Percentiles rank a stretch among this genome's conserved stretches.
Evolutionary conservation across 2,888 invertebrate genomes (phyloP).

Genomic region (Azorinus chamasolen): DNA sequence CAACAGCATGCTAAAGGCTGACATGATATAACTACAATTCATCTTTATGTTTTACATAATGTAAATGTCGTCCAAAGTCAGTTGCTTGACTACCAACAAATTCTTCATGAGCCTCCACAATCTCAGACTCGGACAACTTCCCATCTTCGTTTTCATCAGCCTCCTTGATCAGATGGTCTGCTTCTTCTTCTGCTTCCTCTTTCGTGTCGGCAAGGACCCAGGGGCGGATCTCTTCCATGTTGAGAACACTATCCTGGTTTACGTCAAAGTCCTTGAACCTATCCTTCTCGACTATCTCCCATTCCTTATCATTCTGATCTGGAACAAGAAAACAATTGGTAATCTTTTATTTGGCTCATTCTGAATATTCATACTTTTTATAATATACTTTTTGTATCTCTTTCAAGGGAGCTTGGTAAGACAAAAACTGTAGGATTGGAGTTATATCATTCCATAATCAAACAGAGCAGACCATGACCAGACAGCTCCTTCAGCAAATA

Average conservation of each 20-base stretch:
- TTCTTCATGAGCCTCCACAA: conserved; percentile 96
- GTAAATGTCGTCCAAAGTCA: conserved; percentile 99
- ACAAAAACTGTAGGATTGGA: too few relatives aligned
- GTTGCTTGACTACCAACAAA: conserved; percentile 99
- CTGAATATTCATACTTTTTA: too few relatives aligned
- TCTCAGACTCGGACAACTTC: conserved; percentile 94
- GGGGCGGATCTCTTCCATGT: conserved; percentile 92
- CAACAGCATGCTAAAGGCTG: too few relatives aligned
- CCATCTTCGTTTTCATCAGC: conserved; percentile 89
- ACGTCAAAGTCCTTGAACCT: conserved; percentile 89
- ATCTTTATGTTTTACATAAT: conserved; percentile 89
- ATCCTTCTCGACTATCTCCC: conserved; percentile 74
- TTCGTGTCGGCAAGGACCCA: conserved; percentile 95
- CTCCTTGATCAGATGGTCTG: conserved; percentile 92
- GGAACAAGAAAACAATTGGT: conserved; percentile 20
- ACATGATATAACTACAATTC: conserved; percentile 43
- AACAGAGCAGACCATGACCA: too few relatives aligned
- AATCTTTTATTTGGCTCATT: too few relatives aligned
- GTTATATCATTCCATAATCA: too few relatives aligned
- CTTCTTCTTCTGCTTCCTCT: conserved; percentile 96
- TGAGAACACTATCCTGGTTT: conserved; percentile 93
- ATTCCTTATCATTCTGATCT: conserved; percentile 72
- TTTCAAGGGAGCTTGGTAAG: too few relatives aligned
- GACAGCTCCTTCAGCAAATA: too few relatives aligned
- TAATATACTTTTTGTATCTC: too few relatives aligned